Evolutionary conservation across 2,888 invertebrate species (phyloP).

Genomic region (Allygus modestus): DNA sequence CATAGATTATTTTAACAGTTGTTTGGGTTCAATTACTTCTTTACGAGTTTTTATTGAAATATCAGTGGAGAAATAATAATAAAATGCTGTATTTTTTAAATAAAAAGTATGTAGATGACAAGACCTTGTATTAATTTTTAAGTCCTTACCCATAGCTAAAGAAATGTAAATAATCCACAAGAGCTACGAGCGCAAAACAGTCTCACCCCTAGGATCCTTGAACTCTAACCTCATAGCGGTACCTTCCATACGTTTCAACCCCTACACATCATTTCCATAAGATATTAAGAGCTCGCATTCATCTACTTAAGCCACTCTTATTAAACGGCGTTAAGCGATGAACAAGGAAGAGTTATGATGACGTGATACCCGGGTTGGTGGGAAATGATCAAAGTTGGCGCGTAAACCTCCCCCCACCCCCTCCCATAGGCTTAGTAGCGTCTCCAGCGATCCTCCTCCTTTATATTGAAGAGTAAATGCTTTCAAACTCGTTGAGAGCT

Average conservation of each 20-base stretch:
- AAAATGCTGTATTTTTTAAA: too few relatives aligned
- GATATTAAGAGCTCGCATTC: neutral
- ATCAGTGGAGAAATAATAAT: too few relatives aligned
- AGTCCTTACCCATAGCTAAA: too few relatives aligned
- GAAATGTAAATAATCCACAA: too few relatives aligned
- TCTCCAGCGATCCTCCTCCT: neutral
- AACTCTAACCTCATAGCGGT: too few relatives aligned
- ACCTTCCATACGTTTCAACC: neutral
- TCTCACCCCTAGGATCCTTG: too few relatives aligned
- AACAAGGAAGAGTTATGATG: conserved; percentile 14
- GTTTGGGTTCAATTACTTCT: too few relatives aligned
- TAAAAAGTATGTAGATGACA: too few relatives aligned
- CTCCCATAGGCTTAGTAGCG: neutral
- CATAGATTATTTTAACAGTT: too few relatives aligned
- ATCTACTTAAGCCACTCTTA: conserved; percentile 34
- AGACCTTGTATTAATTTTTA: too few relatives aligned
- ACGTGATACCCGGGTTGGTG: conserved; percentile 26
- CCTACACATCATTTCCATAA: neutral
- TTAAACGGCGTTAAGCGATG: conserved; percentile 23
- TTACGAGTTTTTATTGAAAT: too few relatives aligned
- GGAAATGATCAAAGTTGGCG: conserved; percentile 52
- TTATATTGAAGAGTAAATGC: conserved; percentile 28
- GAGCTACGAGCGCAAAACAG: too few relatives aligned
- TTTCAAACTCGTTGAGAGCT: conserved; percentile 24
- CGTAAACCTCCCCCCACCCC: conserved; percentile 18